phyloP scores from a whole-genome alignment of 2,113 vertebrate genomes.

The Cyanoderma ruficeps region DNA sequence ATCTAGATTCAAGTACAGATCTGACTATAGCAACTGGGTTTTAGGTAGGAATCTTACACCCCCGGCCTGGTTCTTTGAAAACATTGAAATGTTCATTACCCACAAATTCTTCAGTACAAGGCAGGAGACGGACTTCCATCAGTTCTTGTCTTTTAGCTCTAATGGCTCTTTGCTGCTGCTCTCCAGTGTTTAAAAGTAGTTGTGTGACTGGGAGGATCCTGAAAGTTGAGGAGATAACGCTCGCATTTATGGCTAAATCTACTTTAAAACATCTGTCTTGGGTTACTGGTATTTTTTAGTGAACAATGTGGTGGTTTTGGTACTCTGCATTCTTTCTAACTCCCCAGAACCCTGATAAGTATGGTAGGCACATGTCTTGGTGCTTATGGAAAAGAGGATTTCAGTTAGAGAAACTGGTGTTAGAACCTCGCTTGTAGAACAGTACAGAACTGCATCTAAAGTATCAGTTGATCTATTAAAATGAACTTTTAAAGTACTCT shows the following conservation, averaged over 20 bases:
- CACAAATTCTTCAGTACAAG: background rate
- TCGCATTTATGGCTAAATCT: background rate
- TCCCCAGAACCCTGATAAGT: background rate
- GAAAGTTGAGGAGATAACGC: background rate
- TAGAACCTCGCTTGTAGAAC: slow-evolving; percentile 41
- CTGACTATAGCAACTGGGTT: background rate
- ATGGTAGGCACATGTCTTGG: background rate
- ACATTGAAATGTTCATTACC: background rate
- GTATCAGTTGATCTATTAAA: slow-evolving; percentile 17
- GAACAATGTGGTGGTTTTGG: slow-evolving; percentile 11
- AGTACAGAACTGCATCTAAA: slow-evolving; percentile 45
- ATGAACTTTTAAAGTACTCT: slow-evolving; percentile 42
- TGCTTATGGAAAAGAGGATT: slow-evolving; percentile 8
- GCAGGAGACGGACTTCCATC: background rate
- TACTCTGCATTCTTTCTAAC: slow-evolving; percentile 25
- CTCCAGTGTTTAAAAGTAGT: background rate
- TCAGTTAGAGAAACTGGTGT: slow-evolving; percentile 29
- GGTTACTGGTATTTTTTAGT: slow-evolving; percentile 12
- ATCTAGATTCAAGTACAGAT: background rate
- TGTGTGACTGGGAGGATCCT: background rate
- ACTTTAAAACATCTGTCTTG: background rate
- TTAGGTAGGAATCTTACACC: background rate
- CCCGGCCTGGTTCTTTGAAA: background rate
- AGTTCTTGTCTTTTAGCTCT: slow-evolving; percentile 26
- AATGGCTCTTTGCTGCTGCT: slow-evolving; percentile 32